These are phyloP conservation scores for Pseudopipra pipra DNA, from an alignment of 2,113 vertebrate genomes.

Conservation along the genomic window DNA sequence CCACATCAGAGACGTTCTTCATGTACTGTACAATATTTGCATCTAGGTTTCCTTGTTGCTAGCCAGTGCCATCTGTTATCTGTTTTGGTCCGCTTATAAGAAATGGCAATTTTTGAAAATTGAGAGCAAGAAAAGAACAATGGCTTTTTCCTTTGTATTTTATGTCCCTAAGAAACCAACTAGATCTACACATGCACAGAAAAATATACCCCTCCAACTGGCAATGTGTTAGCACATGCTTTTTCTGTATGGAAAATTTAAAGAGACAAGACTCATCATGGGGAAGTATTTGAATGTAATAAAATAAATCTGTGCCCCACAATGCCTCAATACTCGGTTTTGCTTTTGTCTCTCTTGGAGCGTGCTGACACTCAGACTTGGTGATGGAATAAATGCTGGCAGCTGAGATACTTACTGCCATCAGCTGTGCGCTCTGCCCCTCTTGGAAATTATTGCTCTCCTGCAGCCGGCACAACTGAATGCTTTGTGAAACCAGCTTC, in stretches of 20 bases:
- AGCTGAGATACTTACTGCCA: slow-evolving; percentile 41
- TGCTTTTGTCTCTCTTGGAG: slow-evolving; percentile 45
- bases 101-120: slow-evolving; percentile 20
- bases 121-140: slow-evolving; percentile 32
- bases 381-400: slow-evolving; percentile 11
- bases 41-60: slow-evolving; percentile 50
- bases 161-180: background rate
- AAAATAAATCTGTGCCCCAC: slow-evolving; percentile 42
- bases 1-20: background rate
- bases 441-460: slow-evolving; percentile 48
- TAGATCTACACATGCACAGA: background rate
- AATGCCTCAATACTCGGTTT: background rate
- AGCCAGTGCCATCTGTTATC: slow-evolving; percentile 55
- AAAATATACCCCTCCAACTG: background rate
- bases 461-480: slow-evolving; percentile 12
- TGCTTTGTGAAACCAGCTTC: background rate
- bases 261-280: background rate
- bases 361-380: background rate
- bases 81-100: slow-evolving; percentile 44
- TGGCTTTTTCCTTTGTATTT: background rate
- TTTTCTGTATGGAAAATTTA: slow-evolving; percentile 48
- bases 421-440: background rate
- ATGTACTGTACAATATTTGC: background rate
- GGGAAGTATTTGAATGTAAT: slow-evolving; percentile 25
- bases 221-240: background rate